Percentiles rank a stretch among this genome's conserved stretches.
These are phyloP conservation scores for Tethya wilhelma DNA, from an alignment of 37 sponge, comb jelly and placozoan species.

Conservation along the genomic window DNA sequence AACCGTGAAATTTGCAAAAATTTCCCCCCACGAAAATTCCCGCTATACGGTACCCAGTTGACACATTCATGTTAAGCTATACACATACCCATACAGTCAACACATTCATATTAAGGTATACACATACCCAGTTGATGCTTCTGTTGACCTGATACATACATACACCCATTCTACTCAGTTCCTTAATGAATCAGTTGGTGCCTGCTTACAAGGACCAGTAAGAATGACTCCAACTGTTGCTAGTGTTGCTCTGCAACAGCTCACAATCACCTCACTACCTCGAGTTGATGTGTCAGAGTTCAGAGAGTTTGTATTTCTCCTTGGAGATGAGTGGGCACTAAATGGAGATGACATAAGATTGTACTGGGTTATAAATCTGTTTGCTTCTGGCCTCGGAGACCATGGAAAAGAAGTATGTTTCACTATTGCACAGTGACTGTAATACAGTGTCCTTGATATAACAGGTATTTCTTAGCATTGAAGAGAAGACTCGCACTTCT, in stretches of 20 bases:
- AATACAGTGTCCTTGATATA: neutral
- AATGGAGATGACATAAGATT: conserved; percentile 14
- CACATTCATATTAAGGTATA: no score
- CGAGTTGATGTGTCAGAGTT: conserved; percentile 25
- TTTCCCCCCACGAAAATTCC: no score
- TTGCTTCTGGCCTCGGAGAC: conserved; percentile 49
- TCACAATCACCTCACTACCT: neutral
- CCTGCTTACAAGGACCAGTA: neutral
- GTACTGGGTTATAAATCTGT: conserved; percentile 53
- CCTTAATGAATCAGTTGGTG: no score
- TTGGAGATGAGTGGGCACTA: conserved; percentile 47
- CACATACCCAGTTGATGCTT: no score
- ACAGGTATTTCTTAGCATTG: conserved; percentile 35
- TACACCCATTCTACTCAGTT: no score
- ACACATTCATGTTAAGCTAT: no score
- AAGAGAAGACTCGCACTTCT: conserved; percentile 8
- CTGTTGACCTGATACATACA: no score
- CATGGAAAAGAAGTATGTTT: conserved; percentile 41
- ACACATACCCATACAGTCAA: no score
- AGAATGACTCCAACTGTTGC: neutral
- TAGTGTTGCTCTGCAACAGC: conserved; percentile 13
- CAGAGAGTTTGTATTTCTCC: conserved; percentile 35
- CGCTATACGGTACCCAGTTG: no score
- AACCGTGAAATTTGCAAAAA: no score
- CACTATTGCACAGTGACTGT: neutral